phyloP scores from a whole-genome alignment of 2,888 invertebrate species.

The Morinoia aosen region DNA sequence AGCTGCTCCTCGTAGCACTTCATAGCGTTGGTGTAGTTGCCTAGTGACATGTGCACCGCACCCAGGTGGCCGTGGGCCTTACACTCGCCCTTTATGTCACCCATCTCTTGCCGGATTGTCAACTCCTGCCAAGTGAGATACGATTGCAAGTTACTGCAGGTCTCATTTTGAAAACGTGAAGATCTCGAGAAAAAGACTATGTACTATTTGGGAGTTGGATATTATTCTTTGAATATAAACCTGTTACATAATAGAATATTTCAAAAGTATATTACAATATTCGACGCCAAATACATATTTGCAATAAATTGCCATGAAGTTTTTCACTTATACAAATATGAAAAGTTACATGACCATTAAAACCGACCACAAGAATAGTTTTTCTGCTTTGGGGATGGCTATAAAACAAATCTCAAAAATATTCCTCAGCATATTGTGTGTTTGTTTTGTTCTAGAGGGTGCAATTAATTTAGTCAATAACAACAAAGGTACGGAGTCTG shows the following conservation, averaged over 20 bases:
- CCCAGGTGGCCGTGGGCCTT: conserved; percentile 94
- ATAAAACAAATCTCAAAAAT: neutral
- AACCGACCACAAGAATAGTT: neutral
- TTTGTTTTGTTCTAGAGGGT: neutral
- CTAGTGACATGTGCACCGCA: conserved; percentile 93
- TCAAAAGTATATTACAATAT: neutral
- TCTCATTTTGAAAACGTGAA: neutral
- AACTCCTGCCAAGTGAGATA: conserved; percentile 77
- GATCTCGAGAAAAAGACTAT: neutral
- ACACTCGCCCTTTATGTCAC: conserved; percentile 91
- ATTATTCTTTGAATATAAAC: no score
- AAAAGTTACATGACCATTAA: neutral
- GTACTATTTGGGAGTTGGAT: neutral
- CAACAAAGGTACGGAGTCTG: neutral
- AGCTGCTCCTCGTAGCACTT: conserved; percentile 95
- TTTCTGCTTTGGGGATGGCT: neutral
- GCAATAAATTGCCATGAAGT: no score
- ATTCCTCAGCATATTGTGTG: neutral
- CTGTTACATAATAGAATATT: neutral
- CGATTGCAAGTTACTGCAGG: neutral
- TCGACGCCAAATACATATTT: neutral
- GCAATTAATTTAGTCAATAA: neutral
- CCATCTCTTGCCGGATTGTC: conserved; percentile 90
- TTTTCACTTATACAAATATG: neutral
- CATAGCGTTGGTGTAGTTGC: conserved; percentile 93